A percentile compares a stretch with the other conserved stretches of the same genome.
phyloP scores from a whole-genome alignment of 2,888 invertebrate species.

The Toxonevra muliebris region DNA sequence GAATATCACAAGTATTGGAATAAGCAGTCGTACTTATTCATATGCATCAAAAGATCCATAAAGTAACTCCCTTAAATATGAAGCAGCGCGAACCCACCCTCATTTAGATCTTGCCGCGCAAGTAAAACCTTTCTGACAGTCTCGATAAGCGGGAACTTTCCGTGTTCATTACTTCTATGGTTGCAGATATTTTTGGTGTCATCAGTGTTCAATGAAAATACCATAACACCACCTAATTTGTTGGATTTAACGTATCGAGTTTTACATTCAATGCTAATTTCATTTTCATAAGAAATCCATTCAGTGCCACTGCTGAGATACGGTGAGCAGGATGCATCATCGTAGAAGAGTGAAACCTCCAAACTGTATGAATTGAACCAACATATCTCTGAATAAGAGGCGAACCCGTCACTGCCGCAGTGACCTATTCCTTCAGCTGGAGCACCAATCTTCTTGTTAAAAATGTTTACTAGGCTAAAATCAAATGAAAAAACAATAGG shows the following conservation, averaged over 20 bases:
- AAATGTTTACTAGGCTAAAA: constrained; percentile 71
- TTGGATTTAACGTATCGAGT: constrained; percentile 71
- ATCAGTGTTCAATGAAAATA: constrained; percentile 83
- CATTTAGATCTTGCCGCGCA: neutral
- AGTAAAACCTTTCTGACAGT: constrained; percentile 38
- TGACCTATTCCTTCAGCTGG: constrained; percentile 77
- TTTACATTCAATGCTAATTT: constrained; percentile 75
- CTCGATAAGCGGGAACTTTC: constrained; percentile 54
- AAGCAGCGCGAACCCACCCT: too few relatives aligned
- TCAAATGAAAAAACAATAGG: neutral
- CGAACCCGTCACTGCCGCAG: constrained; percentile 76
- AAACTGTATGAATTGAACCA: constrained; percentile 69
- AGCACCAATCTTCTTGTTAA: constrained; percentile 74
- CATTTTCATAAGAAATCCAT: constrained; percentile 87
- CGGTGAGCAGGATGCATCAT: constrained; percentile 77
- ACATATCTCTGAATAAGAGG: constrained; percentile 76
- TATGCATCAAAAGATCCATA: too few relatives aligned
- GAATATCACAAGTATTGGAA: too few relatives aligned
- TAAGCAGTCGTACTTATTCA: too few relatives aligned
- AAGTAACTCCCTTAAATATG: too few relatives aligned
- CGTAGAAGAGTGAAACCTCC: constrained; percentile 69
- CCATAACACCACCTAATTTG: constrained; percentile 82
- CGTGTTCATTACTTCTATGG: constrained; percentile 33
- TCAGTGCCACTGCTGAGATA: constrained; percentile 76
- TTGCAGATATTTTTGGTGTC: constrained; percentile 72